Percentiles rank a stretch among this genome's conserved stretches.
Conservation (phyloP, 2,888 invertebrate genomes). For the Seira ritae region DNA sequence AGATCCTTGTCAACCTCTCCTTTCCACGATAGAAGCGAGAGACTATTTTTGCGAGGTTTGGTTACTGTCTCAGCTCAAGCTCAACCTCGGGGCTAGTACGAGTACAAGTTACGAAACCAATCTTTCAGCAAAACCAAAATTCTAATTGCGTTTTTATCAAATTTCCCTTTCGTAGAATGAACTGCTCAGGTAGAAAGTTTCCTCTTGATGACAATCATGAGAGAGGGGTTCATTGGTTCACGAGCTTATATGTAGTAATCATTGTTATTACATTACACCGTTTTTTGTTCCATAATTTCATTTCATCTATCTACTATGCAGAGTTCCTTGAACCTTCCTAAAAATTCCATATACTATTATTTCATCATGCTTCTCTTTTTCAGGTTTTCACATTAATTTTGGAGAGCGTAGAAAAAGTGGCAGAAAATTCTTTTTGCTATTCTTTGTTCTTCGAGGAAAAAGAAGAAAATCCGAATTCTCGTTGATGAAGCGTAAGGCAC, state of each 20-base stretch:
- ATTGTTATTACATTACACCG: not conserved
- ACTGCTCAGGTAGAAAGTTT: not conserved
- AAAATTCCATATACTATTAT: not conserved
- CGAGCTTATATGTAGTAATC: not conserved
- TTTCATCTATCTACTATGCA: not conserved
- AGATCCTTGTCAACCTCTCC: not conserved
- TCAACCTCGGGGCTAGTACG: not conserved
- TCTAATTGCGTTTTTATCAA: not conserved
- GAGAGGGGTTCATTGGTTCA: not conserved
- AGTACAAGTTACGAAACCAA: too few relatives aligned
- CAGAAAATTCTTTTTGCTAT: too few relatives aligned
- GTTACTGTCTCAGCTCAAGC: too few relatives aligned
- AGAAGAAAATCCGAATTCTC: not conserved
- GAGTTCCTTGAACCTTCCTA: not conserved
- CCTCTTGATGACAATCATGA: not conserved
- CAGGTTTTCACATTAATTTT: not conserved
- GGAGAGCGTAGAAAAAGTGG: not conserved
- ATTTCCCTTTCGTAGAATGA: not conserved
- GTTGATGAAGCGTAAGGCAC: not conserved
- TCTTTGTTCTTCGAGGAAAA: not conserved
- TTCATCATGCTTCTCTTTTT: not conserved
- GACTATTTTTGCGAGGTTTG: too few relatives aligned
- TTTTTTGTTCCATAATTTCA: not conserved
- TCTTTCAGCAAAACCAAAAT: not conserved
- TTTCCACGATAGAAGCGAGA: not conserved